Base-by-base conservation (phyloP, 2,888 invertebrate species). In the Helleia helle region DNA sequence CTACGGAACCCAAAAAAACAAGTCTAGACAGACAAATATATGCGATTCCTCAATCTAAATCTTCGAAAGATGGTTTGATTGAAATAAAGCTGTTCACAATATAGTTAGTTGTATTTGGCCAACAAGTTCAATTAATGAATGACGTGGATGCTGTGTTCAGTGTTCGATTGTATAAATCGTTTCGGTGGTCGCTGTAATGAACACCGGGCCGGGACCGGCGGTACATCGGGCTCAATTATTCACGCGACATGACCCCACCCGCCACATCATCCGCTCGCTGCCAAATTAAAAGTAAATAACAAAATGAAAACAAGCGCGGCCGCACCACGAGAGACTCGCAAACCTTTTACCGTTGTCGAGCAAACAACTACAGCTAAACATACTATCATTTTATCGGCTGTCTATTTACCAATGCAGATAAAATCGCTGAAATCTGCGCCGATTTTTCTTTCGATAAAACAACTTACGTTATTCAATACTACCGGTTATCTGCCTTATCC, bases 211-310 rank as follows among this genome's bases (percentile, higher is more conserved):
- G 11, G 1, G 2, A 14, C 12, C 29, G 13, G 24, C 24, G 43
- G 50, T 54, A 58, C 51, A 50, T 49, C 50, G 47, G 65, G 66
- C 62, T 83, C 70, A 80, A 83, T 83, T 75, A 83, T 83, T 81
- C 80, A 83, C 71, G 71, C 68, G 70, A 66, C 70, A 68, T 70
- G 70, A 63, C 70, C 66, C 68, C 63, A 55, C 60, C 61, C 61
- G 65, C 70, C 66, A 69, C 72, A 79, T 76, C 81, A 79, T 75
- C 76, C 79, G 81, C 83, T 76, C 72, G 80, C 81, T 76, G 79
- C 81, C 80, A 84, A 84, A 84, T 84, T 84, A 84, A 84, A 84
- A 83, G 83, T 84, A 84, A 84, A 84, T 84, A 84, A 80, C 83
- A 69, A 75, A 83, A 84, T 83, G 81, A 84, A 84, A 81, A 81